Evolutionary conservation across 30 jellyfish, hydroid and myxozoan species (phyloP).

Genomic region (Nemopilema nomurai): DNA sequence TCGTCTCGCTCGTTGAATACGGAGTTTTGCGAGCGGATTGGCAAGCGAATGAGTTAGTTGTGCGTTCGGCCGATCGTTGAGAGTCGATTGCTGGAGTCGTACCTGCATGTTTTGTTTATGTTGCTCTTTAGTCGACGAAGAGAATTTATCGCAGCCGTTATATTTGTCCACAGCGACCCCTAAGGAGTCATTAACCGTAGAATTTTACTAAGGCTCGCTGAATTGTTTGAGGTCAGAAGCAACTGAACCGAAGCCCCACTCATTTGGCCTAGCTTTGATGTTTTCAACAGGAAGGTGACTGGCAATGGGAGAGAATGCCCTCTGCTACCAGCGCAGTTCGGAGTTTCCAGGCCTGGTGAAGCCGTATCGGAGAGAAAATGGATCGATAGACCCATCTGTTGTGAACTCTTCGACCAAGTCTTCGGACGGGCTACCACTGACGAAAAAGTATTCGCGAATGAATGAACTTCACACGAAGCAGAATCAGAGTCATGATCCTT

Average conservation of each 20-base stretch:
- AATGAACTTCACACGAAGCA: conserved; percentile 65
- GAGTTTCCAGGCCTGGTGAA: conserved; percentile 75
- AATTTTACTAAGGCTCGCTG: conserved; percentile 49
- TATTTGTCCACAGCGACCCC: conserved; percentile 67
- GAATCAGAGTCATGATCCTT: conserved; percentile 71
- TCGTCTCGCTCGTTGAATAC: conserved; percentile 48
- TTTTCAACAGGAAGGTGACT: conserved; percentile 60
- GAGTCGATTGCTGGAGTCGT: background rate
- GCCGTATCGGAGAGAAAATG: conserved; percentile 59
- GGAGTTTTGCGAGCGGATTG: conserved; percentile 16
- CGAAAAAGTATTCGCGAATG: conserved; percentile 56
- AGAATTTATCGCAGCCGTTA: conserved; percentile 48
- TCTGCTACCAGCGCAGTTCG: conserved; percentile 28
- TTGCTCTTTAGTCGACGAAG: conserved; percentile 1
- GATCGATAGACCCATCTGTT: conserved; percentile 44
- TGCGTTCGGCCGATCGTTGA: conserved; percentile 14
- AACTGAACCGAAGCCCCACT: conserved; percentile 73
- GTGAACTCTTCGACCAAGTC: conserved; percentile 39
- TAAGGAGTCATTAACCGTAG: conserved; percentile 50
- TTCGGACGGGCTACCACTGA: conserved; percentile 2
- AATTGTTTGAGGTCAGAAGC: conserved; percentile 66
- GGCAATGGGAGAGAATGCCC: conserved; percentile 78
- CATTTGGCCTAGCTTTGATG: conserved; percentile 70
- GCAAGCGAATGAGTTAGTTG: conserved; percentile 53
- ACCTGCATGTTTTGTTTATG: conserved; percentile 10